Conservation (phyloP, 1,140 invertebrate genomes). For the Solenopsis invicta region DNA sequence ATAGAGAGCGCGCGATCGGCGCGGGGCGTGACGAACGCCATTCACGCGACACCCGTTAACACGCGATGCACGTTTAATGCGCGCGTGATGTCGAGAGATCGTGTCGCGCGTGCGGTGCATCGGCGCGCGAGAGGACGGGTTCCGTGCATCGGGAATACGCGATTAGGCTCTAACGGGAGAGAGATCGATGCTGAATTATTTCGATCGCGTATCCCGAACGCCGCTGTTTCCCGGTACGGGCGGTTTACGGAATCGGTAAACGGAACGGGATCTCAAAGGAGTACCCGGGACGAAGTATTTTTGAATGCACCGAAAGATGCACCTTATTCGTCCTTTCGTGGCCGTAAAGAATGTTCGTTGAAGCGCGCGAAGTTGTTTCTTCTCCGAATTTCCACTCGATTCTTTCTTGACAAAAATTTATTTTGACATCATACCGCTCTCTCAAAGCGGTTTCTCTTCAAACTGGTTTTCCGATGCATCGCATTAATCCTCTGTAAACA, state of each 20-base stretch:
- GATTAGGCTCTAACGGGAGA: constrained; percentile 44
- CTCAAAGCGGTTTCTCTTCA: neutral
- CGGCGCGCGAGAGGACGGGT: neutral
- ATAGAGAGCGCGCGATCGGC: neutral
- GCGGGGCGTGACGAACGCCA: constrained; percentile 27
- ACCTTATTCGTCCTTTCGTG: neutral
- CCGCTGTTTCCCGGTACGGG: too few species aligned
- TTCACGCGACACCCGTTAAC: constrained; percentile 57
- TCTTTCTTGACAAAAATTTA: neutral
- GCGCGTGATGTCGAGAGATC: constrained; percentile 55
- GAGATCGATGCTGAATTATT: constrained; percentile 54
- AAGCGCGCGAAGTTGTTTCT: neutral
- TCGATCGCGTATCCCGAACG: constrained; percentile 55
- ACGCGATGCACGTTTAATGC: constrained; percentile 63
- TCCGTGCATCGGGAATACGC: constrained; percentile 47
- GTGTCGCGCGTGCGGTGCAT: constrained; percentile 61
- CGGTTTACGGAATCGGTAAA: neutral
- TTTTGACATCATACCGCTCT: neutral
- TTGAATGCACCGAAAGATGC: too few species aligned
- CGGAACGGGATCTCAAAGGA: neutral
- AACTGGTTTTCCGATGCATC: neutral
- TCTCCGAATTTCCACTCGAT: neutral
- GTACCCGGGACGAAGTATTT: neutral
- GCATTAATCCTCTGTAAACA: neutral
- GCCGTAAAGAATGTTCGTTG: neutral